Base-by-base conservation (phyloP, 2,797 vertebrate species). In the Gobio occitaniae region DNA sequence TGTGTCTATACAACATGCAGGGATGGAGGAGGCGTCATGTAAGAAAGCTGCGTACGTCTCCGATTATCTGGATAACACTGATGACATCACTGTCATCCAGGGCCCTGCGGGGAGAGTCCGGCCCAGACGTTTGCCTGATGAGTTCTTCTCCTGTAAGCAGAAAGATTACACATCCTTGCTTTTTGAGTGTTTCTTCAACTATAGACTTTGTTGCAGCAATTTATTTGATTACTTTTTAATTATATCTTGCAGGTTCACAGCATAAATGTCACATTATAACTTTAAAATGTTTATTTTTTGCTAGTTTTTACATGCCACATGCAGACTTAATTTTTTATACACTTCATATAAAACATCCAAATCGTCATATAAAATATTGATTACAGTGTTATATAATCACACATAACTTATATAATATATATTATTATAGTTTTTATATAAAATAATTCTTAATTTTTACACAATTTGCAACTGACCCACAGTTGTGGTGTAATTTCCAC, bases 21-120 rank as follows among this genome's bases (percentile, higher is more conserved):
- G 98, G 75, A 99, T 99, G 98, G 98, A 99, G 29, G 93, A 93
- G 86, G 98, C 96, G 4, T 95, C 93, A 1, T 98, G 97, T 90
- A 78, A 90, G 0, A 93, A 93, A 79, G 88, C 95, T 44, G 94
- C 91, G 2, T 97, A 89, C 17, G 96, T 99, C 91, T 95, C 95
- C 0, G 29, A 92, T 63, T 98, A 97, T 90, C 94, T 96, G 81
- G 0, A 91, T 4, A 2, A 91, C 16, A 90, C 92, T 0, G 72
- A 94, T n/a, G 91, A 94, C 89, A 97, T 99, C 91, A 91, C 82
- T 17, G 89, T 99, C 61, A 97, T 97, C 87, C 93, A 92, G 90
- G 98, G 98, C 2, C 94, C 98, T 1, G 96, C 97, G 6, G 95
- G 95, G 82, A 96, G 97, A 38, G 95, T 99, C 86, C 93, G 97